Conservation (phyloP, 2,888 invertebrate species). For the Actias luna region DNA sequence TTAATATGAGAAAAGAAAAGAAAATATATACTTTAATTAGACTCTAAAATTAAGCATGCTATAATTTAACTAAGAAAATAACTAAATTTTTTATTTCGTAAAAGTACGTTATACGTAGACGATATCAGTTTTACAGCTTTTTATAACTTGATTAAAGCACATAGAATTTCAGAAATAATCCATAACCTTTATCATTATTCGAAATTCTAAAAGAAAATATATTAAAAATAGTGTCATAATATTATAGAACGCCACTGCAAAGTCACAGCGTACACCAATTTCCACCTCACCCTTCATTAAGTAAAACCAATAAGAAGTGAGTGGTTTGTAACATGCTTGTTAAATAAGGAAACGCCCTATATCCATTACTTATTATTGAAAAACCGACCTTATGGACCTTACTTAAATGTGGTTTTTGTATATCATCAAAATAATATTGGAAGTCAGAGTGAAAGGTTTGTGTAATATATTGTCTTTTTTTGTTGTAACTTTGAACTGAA, state of each 20-base stretch:
- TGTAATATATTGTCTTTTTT: conserved; percentile 8
- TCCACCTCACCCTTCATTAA: conserved; percentile 65
- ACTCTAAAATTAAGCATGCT: not conserved
- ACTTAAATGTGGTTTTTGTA: conserved; percentile 25
- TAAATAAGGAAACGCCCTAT: conserved; percentile 63
- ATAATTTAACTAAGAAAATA: too few relatives aligned
- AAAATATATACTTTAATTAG: not conserved
- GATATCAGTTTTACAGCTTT: not conserved
- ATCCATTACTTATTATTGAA: conserved; percentile 30
- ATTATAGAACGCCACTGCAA: conserved; percentile 51
- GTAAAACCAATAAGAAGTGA: conserved; percentile 78
- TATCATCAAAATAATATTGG: conserved; percentile 42
- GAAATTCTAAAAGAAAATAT: not conserved
- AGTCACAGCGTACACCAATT: conserved; percentile 56
- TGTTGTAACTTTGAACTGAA: not conserved
- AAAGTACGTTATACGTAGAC: too few relatives aligned
- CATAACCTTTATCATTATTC: not conserved
- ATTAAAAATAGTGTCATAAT: not conserved
- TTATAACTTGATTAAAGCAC: not conserved
- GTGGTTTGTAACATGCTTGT: conserved; percentile 56
- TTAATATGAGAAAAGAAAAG: not conserved
- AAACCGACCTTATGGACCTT: conserved; percentile 31
- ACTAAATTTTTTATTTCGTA: too few relatives aligned
- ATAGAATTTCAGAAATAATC: not conserved
- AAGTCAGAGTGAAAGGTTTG: conserved; percentile 45